Evolutionary conservation across 2,888 invertebrate species (phyloP), one percentile per base, ranked within the genome.

Genomic region (Drosophila mercatorum): DNA sequence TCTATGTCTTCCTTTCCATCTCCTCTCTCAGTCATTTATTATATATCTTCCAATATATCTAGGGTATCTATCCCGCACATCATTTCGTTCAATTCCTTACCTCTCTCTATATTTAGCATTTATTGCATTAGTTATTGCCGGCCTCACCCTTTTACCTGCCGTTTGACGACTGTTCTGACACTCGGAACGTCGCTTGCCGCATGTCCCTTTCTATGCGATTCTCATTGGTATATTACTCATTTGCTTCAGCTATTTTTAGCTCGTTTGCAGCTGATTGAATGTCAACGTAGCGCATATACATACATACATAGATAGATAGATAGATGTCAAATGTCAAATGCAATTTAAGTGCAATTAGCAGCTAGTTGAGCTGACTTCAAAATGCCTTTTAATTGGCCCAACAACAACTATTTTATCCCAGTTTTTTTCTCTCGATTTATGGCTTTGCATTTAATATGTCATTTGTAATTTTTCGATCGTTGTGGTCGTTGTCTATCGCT

Each of bases 311-410:
- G 34, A 34, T 34, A 34, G 17, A 17, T 51, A 51, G 17, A 34
- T 36, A 51, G 22, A 76, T 78, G 77, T 76, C 80, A 72, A 58
- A 65, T 79, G 76, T 69, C 77, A 65, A 49, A 59, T 28, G 49
- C 44, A 62, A 76, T 80, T 62, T 31, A 68, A 62, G 75, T 78
- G 80, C 72, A 76, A 78, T 78, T 78, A 76, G 63, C 47, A 56
- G 53, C 14, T 14, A 56, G 62, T 28, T 62, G 43, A 12, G 59
- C 31, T 70, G 71, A 71, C 64, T n/a, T 7, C 53, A 63, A 67
- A 49, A 63, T 49, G 62, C 56, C 12, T 47, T 61, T 70, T 67
- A 70, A 75, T 71, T 76, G 80, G 17, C 55, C 34, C 6, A 43
- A 12, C 55, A 40, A 43, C 59, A 65, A 52, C 38, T 12, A 38